phyloP scores from a whole-genome alignment of 2,113 vertebrate species.

The Tricholaema leucomelas region DNA sequence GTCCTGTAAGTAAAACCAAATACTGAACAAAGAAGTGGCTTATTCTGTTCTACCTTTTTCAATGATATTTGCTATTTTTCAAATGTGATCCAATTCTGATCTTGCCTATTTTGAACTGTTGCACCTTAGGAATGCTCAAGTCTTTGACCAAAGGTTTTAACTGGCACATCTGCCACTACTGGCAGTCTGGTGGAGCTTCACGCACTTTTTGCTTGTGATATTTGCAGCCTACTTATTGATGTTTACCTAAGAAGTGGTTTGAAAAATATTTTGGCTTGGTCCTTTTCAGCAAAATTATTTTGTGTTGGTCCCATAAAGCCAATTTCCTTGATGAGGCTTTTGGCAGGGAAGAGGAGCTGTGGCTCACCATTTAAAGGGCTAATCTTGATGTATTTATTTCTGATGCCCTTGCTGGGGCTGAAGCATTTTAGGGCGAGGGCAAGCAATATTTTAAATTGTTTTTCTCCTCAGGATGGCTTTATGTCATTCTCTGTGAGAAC shows the following conservation, averaged over 20 bases:
- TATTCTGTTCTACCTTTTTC: background rate
- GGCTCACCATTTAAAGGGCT: background rate
- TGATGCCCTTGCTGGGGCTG: background rate
- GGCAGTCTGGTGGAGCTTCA: background rate
- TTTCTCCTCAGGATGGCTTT: background rate
- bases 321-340: background rate
- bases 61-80: background rate
- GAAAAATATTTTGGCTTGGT: background rate
- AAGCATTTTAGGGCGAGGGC: background rate
- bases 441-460: background rate
- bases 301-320: background rate
- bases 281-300: background rate
- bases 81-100: background rate
- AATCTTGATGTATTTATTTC: background rate
- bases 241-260: background rate
- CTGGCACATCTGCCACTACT: background rate
- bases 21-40: background rate
- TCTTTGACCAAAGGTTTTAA: background rate
- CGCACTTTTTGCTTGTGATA: fast-evolving
- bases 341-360: background rate
- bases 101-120: background rate
- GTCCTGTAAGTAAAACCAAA: background rate
- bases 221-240: background rate
- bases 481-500: background rate
- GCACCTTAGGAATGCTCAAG: fast-evolving